Percentiles rank a stretch among this genome's conserved stretches.
Evolutionary conservation across 2,888 invertebrate species (phyloP).

Genomic region (Prosopocoilus inquinatus): DNA sequence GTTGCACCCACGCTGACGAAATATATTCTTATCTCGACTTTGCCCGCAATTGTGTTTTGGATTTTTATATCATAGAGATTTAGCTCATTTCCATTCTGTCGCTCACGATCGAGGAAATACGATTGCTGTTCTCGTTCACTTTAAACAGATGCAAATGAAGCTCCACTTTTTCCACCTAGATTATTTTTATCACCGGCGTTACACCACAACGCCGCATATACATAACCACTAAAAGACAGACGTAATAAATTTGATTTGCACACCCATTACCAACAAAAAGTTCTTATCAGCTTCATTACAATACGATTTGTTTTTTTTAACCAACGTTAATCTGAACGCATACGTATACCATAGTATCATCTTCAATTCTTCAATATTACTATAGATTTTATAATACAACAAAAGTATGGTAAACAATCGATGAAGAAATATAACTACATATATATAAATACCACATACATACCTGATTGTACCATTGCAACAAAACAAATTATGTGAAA

Average conservation of each 20-base stretch:
- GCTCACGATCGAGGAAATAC: slow-evolving; percentile 22
- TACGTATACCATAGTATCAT: too few species aligned
- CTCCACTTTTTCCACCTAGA: slow-evolving; percentile 7
- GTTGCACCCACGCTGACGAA: slow-evolving; percentile 20
- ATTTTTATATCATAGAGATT: slow-evolving; percentile 12
- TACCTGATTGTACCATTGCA: too few species aligned
- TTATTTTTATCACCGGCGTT: slow-evolving; percentile 8
- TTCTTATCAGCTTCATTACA: too few species aligned
- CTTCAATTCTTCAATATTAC: too few species aligned
- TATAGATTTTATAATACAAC: too few species aligned
- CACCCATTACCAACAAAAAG: too few species aligned
- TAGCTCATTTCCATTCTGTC: slow-evolving; percentile 10
- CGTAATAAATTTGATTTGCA: background rate
- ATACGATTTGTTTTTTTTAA: too few species aligned
- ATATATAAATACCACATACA: too few species aligned
- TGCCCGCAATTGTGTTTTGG: slow-evolving; percentile 11
- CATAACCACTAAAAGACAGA: background rate
- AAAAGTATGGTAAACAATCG: too few species aligned
- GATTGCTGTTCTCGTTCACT: slow-evolving; percentile 24
- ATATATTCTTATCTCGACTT: slow-evolving; percentile 20
- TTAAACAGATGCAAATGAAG: slow-evolving; percentile 29
- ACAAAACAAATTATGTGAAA: too few species aligned
- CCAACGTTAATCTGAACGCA: too few species aligned
- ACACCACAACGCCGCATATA: background rate
- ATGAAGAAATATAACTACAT: too few species aligned